Evolutionary conservation across 1,140 invertebrate species (phyloP).

Genomic region (Bathynomus jamesi): DNA sequence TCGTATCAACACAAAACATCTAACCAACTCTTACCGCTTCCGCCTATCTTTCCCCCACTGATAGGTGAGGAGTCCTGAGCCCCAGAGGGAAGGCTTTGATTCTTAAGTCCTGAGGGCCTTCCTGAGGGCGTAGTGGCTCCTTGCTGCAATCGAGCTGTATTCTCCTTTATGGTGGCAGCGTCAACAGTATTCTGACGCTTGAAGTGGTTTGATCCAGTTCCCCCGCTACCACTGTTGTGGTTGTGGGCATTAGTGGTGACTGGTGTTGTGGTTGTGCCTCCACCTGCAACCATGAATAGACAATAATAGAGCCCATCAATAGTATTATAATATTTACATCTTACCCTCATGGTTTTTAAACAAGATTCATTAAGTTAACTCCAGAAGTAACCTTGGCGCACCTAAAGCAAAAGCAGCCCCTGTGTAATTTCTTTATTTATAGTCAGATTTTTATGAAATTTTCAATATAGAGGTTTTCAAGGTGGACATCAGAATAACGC

Average conservation of each 20-base stretch:
- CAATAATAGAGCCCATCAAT: not conserved
- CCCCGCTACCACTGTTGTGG: conserved; percentile 14
- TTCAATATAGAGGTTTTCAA: too few relatives aligned
- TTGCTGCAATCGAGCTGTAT: conserved; percentile 64
- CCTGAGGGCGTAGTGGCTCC: conserved; percentile 57
- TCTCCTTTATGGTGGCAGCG: conserved; percentile 83
- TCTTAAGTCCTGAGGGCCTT: conserved; percentile 63
- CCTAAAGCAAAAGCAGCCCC: too few relatives aligned
- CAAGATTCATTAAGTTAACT: too few relatives aligned
- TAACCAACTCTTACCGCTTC: not conserved
- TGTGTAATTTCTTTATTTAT: too few relatives aligned
- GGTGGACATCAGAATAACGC: too few relatives aligned
- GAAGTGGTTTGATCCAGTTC: conserved; percentile 56
- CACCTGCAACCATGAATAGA: too few relatives aligned
- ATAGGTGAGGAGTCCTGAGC: conserved; percentile 2
- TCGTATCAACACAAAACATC: not conserved
- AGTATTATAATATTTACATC: too few relatives aligned
- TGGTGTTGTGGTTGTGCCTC: conserved; percentile 32
- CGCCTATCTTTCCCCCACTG: not conserved
- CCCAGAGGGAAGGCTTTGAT: conserved; percentile 29
- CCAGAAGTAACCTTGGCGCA: too few relatives aligned
- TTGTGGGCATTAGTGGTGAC: conserved; percentile 38
- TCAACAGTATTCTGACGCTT: conserved; percentile 85
- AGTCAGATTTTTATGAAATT: too few relatives aligned
- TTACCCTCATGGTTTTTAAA: too few relatives aligned